Conservation (phyloP, 2,113 vertebrate species). For the Scortum barcoo region DNA sequence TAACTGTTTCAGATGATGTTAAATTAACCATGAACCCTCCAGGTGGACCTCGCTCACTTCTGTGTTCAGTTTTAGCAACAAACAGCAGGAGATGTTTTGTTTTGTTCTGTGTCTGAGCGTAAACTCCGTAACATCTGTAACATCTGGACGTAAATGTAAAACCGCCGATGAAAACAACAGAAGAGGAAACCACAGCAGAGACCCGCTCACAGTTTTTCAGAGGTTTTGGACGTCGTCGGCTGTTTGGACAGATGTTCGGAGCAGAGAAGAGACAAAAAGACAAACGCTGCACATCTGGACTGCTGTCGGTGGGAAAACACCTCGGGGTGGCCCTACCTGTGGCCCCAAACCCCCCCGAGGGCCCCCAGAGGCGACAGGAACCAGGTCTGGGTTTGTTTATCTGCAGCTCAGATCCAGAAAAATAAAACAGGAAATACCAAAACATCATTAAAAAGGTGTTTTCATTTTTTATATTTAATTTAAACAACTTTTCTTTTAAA, state of each 20-base stretch:
- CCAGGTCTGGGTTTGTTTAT: neutral
- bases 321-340: conserved; percentile 44
- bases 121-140: too few species aligned
- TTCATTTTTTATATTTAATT: neutral
- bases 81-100: too few species aligned
- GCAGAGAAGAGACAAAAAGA: conserved; percentile 4
- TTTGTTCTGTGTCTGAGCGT: too few species aligned
- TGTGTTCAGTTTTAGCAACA: too few species aligned
- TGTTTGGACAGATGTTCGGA: conserved; percentile 65
- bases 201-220: too few species aligned
- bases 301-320: conserved; percentile 25
- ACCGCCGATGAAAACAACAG: too few species aligned
- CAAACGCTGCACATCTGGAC: conserved; percentile 48
- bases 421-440: neutral
- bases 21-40: too few species aligned
- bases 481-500: too few species aligned
- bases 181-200: too few species aligned
- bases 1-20: too few species aligned
- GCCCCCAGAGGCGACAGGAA: neutral
- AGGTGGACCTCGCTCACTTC: too few species aligned
- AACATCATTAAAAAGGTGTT: neutral
- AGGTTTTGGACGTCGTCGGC: neutral
- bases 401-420: neutral
- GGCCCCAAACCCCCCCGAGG: neutral
- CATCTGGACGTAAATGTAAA: too few species aligned